Evolutionary conservation across 2,113 vertebrate genomes (phyloP).

Genomic region (Anarhynchus alexandrinus): DNA sequence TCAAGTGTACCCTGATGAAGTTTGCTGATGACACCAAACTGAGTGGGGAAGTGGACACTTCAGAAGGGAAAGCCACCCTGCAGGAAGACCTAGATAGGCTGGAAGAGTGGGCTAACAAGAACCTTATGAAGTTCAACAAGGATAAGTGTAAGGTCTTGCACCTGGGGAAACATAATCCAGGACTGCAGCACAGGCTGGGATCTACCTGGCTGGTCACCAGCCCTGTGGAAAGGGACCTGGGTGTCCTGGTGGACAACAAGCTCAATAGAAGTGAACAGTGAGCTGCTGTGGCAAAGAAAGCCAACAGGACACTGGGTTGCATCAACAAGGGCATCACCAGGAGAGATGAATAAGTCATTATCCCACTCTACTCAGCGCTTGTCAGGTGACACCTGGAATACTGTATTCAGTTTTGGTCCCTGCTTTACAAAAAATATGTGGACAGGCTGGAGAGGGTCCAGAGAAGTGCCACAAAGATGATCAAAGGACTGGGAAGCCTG

Average conservation of each 20-base stretch:
- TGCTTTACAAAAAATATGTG: background rate
- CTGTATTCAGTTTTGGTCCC: background rate
- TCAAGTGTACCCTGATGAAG: background rate
- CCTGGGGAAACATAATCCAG: background rate
- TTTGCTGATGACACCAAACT: background rate
- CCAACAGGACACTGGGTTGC: background rate
- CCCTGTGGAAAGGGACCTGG: background rate
- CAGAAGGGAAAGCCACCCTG: background rate
- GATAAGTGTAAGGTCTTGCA: background rate
- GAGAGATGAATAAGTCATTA: background rate
- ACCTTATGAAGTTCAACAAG: background rate
- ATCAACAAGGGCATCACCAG: background rate
- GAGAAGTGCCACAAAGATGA: background rate
- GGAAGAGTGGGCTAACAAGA: background rate
- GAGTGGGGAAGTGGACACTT: background rate
- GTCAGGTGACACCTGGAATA: background rate
- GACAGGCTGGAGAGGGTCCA: background rate
- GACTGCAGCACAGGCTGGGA: background rate
- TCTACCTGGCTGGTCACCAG: background rate
- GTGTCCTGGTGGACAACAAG: background rate
- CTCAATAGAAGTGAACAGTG: background rate
- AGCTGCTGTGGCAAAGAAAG: background rate
- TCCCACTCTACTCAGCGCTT: background rate
- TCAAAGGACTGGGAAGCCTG: background rate
- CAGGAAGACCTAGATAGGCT: background rate